Evolutionary conservation across 2,113 vertebrate genomes (phyloP), one percentile per base, ranked within the genome.

Genomic region (Tinamus guttatus): DNA sequence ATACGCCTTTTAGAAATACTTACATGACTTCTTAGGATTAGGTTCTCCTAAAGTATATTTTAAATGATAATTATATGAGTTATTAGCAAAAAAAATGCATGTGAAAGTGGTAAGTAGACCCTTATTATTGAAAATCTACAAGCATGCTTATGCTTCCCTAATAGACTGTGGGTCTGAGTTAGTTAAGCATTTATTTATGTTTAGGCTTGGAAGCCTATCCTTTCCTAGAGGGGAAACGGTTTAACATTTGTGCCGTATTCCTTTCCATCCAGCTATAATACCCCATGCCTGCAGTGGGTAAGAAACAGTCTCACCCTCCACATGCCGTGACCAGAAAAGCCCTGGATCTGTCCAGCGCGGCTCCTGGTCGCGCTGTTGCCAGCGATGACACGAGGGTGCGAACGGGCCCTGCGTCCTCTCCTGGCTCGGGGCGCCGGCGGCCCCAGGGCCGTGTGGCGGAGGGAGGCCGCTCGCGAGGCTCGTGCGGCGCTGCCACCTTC

Each of bases 331-430:
- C 43, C 15, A 3, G 17, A 41, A 21, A 27, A 64, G 75, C 22
- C 47, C 8, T 0, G 0, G n/a, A 7, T 52, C 4, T 56, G 19
- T 67, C 38, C 13, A 0, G 1, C 4, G 12, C 24, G 0, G 22
- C 4, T 69, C 13, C 28, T 0, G 0, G 41, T 24, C 1, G 0
- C 5, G 43, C 1, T 20, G 16, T 4, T 9, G 25, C 21, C 6
- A 1, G 4, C 34, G 41, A 7, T 0, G 1, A 2, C 0, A 14
- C 15, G 18, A 25, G 3, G 69, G 58, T 24, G 28, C 0, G 0
- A 32, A 6, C 24, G 5, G 4, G 36, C 60, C 47, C 83, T 45
- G 34, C 0, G 0, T 22, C 7, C 68, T 7, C 40, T 76, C 25
- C 47, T 27, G 38, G 76, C 88, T 54, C 21, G 0, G 68, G 64